A percentile compares a stretch with the other conserved stretches of the same genome.
Conservation (phyloP, 1,140 invertebrate genomes). For the Apis laboriosa region DNA sequence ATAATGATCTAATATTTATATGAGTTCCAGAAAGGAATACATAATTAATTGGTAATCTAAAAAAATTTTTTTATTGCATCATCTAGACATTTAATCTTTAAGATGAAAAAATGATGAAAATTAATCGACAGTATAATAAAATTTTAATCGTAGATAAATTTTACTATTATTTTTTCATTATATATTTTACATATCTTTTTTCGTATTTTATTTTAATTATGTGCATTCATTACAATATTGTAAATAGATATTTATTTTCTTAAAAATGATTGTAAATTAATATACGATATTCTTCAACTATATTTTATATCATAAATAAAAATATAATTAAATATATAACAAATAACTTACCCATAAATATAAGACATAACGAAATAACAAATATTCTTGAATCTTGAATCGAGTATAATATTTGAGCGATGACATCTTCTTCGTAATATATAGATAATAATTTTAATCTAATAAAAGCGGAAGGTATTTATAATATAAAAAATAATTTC, state of each 20-base stretch:
- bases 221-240: neutral
- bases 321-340: neutral
- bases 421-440: neutral
- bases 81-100: neutral
- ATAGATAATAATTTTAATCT: neutral
- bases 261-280: neutral
- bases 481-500: neutral
- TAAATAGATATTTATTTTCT: neutral
- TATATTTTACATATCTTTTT: too few species aligned
- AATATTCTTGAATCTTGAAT: neutral
- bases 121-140: neutral
- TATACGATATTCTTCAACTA: neutral
- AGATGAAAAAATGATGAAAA: neutral
- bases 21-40: conserved; percentile 4
- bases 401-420: neutral
- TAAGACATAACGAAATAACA: neutral
- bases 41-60: neutral
- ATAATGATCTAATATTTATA: conserved; percentile 18
- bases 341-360: conserved; percentile 24
- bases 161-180: neutral
- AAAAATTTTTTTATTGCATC: too few species aligned
- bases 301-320: neutral
- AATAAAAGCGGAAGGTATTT: neutral
- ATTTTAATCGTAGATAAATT: neutral
- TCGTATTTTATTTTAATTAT: neutral